phyloP scores from a whole-genome alignment of 2,113 vertebrate genomes.

The Laterallus jamaicensis region DNA sequence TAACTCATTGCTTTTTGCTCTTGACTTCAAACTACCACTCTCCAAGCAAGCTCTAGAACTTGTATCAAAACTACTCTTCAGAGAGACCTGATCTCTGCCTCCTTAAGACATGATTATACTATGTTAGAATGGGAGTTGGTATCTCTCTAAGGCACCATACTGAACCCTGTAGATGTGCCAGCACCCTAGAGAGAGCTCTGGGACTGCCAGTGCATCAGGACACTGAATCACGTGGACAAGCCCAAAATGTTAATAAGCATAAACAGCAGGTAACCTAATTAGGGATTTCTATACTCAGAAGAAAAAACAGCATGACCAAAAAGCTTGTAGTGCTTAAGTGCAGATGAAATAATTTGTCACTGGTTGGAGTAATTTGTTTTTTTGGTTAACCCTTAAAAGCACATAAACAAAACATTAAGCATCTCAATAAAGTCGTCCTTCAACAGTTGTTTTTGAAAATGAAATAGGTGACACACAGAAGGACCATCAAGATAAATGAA shows the following conservation, averaged over 20 bases:
- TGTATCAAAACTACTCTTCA: not conserved
- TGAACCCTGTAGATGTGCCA: not conserved
- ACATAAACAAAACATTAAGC: not conserved
- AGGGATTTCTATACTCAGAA: not conserved
- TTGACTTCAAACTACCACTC: not conserved
- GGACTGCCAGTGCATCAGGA: not conserved
- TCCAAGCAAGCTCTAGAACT: not conserved
- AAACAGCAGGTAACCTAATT: not conserved
- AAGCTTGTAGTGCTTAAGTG: not conserved
- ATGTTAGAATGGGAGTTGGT: not conserved
- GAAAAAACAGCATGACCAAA: not conserved
- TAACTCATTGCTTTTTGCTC: not conserved
- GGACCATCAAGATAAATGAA: not conserved
- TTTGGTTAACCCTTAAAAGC: not conserved
- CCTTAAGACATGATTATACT: not conserved
- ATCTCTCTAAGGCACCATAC: not conserved
- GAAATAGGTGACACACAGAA: not conserved
- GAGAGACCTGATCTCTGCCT: not conserved
- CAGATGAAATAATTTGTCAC: not conserved
- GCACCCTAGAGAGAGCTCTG: not conserved
- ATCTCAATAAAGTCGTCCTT: too few relatives aligned
- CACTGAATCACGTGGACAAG: not conserved
- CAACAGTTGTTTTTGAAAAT: not conserved
- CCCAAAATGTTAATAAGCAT: not conserved
- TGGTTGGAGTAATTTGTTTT: not conserved